phyloP scores from a whole-genome alignment of 2,888 invertebrate species.

The Microctonus hyperodae region DNA sequence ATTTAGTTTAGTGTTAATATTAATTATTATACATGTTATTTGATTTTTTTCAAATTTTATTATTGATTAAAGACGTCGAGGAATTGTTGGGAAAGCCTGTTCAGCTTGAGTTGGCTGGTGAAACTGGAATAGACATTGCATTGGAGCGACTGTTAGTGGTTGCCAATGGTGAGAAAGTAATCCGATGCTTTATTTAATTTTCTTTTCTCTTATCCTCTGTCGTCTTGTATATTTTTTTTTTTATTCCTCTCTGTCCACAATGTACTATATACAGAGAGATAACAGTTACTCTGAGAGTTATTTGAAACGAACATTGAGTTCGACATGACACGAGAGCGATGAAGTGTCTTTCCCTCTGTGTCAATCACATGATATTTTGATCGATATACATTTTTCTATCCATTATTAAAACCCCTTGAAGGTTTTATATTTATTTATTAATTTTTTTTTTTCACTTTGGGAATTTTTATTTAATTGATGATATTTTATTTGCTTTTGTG shows the following conservation, averaged over 20 bases:
- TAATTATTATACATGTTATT: not conserved
- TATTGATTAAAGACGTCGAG: slow-evolving; percentile 70
- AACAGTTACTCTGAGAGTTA: not conserved
- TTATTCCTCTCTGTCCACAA: not conserved
- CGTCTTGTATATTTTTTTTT: not conserved
- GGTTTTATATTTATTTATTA: not conserved
- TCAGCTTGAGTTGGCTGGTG: slow-evolving; percentile 74
- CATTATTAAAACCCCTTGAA: too few species aligned
- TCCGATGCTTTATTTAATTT: slow-evolving; percentile 1
- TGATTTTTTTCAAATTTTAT: slow-evolving; percentile 20
- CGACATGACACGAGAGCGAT: not conserved
- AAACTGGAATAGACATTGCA: slow-evolving; percentile 79
- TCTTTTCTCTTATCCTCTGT: not conserved
- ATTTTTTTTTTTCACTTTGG: not conserved
- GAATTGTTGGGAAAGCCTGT: slow-evolving; percentile 79
- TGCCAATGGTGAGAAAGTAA: slow-evolving; percentile 68
- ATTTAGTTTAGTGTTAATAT: not conserved
- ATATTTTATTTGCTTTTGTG: too few species aligned
- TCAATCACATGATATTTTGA: not conserved
- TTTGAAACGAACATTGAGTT: not conserved
- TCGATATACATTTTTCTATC: not conserved
- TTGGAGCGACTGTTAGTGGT: slow-evolving; percentile 76
- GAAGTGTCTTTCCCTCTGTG: not conserved
- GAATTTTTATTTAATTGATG: too few species aligned
- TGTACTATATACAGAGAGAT: too few species aligned